Conservation (phyloP, 92 coral and sea anemone genomes). For the Zoanthus gigantus region DNA sequence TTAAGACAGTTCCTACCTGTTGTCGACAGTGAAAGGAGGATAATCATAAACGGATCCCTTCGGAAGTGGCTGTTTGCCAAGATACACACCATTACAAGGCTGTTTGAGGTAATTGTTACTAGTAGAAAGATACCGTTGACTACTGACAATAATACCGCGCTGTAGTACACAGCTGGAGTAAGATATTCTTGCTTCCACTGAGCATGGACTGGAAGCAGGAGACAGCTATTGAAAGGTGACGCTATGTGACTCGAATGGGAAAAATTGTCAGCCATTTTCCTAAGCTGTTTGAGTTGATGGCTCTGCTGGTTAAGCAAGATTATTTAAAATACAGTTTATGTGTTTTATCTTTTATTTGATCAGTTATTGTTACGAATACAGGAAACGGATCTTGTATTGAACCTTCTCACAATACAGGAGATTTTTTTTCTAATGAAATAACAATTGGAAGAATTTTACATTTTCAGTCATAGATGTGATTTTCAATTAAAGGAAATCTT, state of each 20-base stretch:
- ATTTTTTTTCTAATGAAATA: not conserved
- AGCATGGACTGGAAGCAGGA: not conserved
- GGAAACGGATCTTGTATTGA: not conserved
- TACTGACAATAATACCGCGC: not conserved
- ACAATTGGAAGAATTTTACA: not conserved
- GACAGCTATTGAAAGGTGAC: not conserved
- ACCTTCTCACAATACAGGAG: not conserved
- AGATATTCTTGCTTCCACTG: conserved; percentile 13
- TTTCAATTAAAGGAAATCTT: no score
- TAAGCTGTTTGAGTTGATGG: not conserved
- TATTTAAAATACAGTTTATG: not conserved
- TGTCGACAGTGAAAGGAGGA: not conserved
- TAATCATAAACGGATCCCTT: not conserved
- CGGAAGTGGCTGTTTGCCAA: not conserved
- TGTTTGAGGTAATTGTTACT: not conserved
- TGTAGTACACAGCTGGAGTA: not conserved
- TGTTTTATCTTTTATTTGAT: not conserved
- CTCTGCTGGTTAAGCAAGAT: not conserved
- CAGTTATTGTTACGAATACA: not conserved
- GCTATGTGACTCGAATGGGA: not conserved
- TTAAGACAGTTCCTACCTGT: not conserved
- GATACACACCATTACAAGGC: not conserved
- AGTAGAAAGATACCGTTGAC: not conserved
- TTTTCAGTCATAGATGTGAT: not conserved
- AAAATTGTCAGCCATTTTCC: not conserved